Percentiles rank a stretch among this genome's conserved stretches.
Evolutionary conservation across 1,140 invertebrate species (phyloP).

Genomic region (Leucophenga varia): DNA sequence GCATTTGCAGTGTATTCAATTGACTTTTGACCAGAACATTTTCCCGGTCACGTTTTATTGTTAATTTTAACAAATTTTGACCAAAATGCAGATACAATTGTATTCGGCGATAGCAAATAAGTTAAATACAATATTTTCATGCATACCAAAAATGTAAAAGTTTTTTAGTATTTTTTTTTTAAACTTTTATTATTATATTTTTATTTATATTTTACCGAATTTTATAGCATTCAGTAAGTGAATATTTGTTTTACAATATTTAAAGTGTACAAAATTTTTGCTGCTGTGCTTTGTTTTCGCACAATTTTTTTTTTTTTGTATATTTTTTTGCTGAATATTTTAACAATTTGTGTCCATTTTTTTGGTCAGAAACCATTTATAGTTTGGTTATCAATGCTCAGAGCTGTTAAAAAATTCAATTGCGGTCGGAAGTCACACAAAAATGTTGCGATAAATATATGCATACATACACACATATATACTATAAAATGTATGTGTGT

Average conservation of each 20-base stretch:
- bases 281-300: too few species aligned
- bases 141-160: too few species aligned
- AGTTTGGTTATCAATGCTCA: conserved; percentile 53
- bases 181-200: too few species aligned
- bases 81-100: conserved; percentile 31
- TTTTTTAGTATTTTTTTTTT: too few species aligned
- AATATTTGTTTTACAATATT: too few species aligned
- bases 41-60: conserved; percentile 50
- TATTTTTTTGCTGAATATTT: neutral
- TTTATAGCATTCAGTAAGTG: too few species aligned
- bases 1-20: conserved; percentile 14
- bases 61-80: conserved; percentile 47
- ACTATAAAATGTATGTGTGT: conserved; percentile 7
- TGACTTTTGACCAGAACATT: conserved; percentile 28
- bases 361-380: conserved; percentile 29
- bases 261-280: too few species aligned
- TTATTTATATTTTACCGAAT: too few species aligned
- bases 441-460: too few species aligned
- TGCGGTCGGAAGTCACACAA: conserved; percentile 52
- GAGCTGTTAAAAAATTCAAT: conserved; percentile 54
- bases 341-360: conserved; percentile 19
- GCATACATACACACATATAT: conserved; percentile 34
- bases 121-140: too few species aligned
- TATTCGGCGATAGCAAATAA: too few species aligned
- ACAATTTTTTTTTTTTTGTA: too few species aligned